Conservation (phyloP, 1,140 invertebrate species). For the Zaprionus nigranus region DNA sequence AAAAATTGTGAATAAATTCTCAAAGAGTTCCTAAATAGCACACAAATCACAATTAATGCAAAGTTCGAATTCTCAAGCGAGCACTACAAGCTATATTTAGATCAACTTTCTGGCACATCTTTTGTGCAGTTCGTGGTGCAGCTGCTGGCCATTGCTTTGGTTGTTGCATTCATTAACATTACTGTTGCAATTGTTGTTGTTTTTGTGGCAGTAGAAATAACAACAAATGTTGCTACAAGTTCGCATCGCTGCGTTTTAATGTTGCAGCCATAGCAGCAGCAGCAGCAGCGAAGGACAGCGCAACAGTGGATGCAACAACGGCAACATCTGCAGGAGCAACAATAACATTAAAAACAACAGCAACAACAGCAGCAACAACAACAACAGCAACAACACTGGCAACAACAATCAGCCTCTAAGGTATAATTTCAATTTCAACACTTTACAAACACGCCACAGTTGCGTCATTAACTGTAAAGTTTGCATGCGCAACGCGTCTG, state of each 20-base stretch:
- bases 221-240: constrained; percentile 20
- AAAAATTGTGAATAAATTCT: neutral
- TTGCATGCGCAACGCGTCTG: constrained; percentile 74
- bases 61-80: neutral
- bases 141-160: constrained; percentile 41
- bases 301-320: constrained; percentile 22
- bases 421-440: constrained; percentile 83
- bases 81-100: neutral
- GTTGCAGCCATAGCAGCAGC: constrained; percentile 22
- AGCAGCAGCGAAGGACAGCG: constrained; percentile 4
- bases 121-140: neutral
- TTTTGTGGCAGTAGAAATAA: constrained; percentile 17
- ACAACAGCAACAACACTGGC: constrained; percentile 45
- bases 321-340: constrained; percentile 17
- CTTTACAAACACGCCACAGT: constrained; percentile 82
- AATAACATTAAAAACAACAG: neutral
- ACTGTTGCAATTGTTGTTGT: constrained; percentile 40
- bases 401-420: constrained; percentile 55
- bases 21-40: neutral
- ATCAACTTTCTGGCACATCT: neutral
- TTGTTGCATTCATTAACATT: constrained; percentile 72
- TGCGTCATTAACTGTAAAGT: constrained; percentile 81
- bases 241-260: constrained; percentile 6
- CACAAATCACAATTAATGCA: neutral
- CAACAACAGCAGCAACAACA: constrained; percentile 42